Conservation (phyloP, 2,888 invertebrate genomes). For the Altica lythri region DNA sequence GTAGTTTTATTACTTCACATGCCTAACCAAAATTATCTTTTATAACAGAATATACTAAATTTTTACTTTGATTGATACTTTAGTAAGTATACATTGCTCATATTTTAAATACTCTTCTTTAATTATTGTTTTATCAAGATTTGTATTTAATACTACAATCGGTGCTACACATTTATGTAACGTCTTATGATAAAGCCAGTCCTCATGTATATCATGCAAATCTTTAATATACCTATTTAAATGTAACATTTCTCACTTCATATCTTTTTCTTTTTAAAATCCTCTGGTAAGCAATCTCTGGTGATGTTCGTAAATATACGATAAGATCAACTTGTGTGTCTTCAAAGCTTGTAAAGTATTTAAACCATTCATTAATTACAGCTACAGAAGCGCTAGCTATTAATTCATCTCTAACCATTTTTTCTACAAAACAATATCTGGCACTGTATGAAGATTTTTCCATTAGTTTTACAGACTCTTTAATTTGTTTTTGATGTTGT, state of each 20-base stretch:
- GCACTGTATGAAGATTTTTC: slow-evolving; percentile 64
- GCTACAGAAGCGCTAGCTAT: slow-evolving; percentile 69
- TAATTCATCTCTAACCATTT: slow-evolving; percentile 65
- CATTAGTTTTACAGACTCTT: slow-evolving; percentile 65
- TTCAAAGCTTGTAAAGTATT: slow-evolving; percentile 69
- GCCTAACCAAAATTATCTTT: no score
- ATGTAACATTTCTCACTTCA: slow-evolving; percentile 74
- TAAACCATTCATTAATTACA: slow-evolving; percentile 76
- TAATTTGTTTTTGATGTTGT: slow-evolving; percentile 64
- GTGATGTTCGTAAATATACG: slow-evolving; percentile 74
- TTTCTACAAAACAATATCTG: slow-evolving; percentile 76
- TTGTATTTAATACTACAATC: slow-evolving; percentile 58
- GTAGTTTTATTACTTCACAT: no score
- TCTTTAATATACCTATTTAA: slow-evolving; percentile 74
- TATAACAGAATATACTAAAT: no score
- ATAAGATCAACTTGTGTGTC: slow-evolving; percentile 75
- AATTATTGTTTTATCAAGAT: slow-evolving; percentile 52
- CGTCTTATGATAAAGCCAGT: slow-evolving; percentile 68
- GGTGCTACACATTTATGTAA: slow-evolving; percentile 68
- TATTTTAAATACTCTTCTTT: slow-evolving; percentile 52
- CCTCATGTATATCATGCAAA: slow-evolving; percentile 72
- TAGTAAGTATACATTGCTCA: slow-evolving; percentile 48
- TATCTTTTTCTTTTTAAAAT: slow-evolving; percentile 69
- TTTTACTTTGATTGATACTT: slow-evolving; percentile 24
- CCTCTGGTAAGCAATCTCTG: slow-evolving; percentile 73